These are phyloP conservation scores for Priocnemis perturbator DNA, from an alignment of 2,888 invertebrate species.

Conservation along the genomic window DNA sequence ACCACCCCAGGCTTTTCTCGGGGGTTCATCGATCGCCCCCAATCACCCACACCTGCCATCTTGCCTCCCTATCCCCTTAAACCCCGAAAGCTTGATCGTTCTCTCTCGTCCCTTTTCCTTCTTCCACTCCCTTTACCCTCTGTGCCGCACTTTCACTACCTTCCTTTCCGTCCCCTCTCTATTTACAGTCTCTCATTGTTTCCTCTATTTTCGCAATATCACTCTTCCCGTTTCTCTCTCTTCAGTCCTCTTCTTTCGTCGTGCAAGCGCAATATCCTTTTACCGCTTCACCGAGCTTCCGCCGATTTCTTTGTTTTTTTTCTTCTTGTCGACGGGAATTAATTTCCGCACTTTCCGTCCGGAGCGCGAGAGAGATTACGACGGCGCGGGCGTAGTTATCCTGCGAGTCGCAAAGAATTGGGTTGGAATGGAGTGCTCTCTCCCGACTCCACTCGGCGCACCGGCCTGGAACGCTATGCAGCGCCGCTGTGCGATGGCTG, in stretches of 20 bases:
- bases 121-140: not conserved
- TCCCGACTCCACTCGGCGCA: not conserved
- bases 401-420: constrained; percentile 48
- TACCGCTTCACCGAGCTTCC: too few species aligned
- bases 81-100: constrained; percentile 55
- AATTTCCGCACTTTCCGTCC: too few species aligned
- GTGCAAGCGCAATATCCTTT: too few species aligned
- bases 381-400: constrained; percentile 20
- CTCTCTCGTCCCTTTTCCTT: constrained; percentile 13
- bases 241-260: too few species aligned
- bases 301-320: not conserved
- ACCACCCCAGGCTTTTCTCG: constrained; percentile 62
- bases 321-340: not conserved
- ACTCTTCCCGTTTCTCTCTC: too few species aligned
- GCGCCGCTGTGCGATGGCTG: constrained; percentile 15
- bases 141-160: not conserved
- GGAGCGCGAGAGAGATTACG: not conserved
- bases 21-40: constrained; percentile 73
- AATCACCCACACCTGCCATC: constrained; percentile 69
- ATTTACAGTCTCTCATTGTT: not conserved
- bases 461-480: not conserved
- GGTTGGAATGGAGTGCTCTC: constrained; percentile 47
- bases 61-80: constrained; percentile 62
- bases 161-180: not conserved
- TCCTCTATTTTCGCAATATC: too few species aligned